Base-by-base conservation (phyloP, 1,140 invertebrate species). In the Plectrocnemia conspersa region DNA sequence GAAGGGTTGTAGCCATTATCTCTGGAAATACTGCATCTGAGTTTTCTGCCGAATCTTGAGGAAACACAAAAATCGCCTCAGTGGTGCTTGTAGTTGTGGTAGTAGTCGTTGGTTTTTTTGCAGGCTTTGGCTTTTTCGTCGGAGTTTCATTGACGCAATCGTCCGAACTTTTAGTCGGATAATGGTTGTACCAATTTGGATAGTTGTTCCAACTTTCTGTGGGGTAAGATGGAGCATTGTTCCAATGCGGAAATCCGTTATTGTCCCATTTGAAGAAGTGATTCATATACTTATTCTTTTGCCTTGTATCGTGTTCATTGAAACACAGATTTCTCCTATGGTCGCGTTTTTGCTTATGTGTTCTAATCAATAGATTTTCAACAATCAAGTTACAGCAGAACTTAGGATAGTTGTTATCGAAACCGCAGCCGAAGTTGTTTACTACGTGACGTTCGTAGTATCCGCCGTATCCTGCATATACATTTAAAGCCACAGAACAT, bases 251-350 rank as follows among this genome's bases (percentile, higher is more conserved):
- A 41, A 58, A 61, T 2, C 33, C 22, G 6, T 23, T 18, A 11
- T 33, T 41, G 21, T 61, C 59, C 59, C 59, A 61, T 10, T 15
- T 55, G 33, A 61, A 61, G 27, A 50, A 53, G 23, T 59, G 57
- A n/a, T n/a, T n/a, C 9, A 45, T 35, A 1, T 19, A n/a, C 4
- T 42, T 10, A 25, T 44, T 35, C 10, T 49, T 29, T 0, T 32
- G 21, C 2, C 23, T 27, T 44, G 15, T 19, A 29, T 29, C 27
- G 27, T 29, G 27, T n/a, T 29, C 27, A n/a, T 44, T 40, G 19
- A n/a, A 24, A 13, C 11, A 15, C 1, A n/a, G 23, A 21, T 57
- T 27, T 4, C 49, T 25, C 29, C 18, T 32, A 13, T 59, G 29
- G n/a, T 36, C 38, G 21, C 59, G 27, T 32, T 61, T 61, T 29